Evolutionary conservation across 2,888 invertebrate genomes (phyloP), one percentile per base, ranked within the genome.

Genomic region (Conchocele bisecta): DNA sequence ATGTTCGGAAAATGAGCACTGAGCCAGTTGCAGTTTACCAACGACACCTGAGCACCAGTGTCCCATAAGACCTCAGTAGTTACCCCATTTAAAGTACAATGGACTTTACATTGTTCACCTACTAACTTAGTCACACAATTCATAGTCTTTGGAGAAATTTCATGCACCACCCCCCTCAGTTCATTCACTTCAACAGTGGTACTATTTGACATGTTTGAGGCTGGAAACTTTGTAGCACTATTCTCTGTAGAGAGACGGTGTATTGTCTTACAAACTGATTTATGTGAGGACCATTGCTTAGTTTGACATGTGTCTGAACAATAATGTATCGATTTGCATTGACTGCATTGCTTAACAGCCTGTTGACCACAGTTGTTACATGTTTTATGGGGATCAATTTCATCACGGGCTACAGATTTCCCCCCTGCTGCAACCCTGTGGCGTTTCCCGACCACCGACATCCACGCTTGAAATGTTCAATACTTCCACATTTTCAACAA

Each of bases 21-120:
- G 3, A 68, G 44, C 50, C 35, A 48, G 20, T 35, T 37, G 7
- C 37, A 50, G 31, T 44, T 33, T 2, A 70, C 26, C 24, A 70
- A 31, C 3, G 64, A 70, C 26, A 59, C 54, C 26, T 70, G 58
- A 9, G 59, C 70, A 15, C 64, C 59, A 31, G 56, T 64, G 28
- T 64, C 64, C 64, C 64, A 64, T 39, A 64, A 41, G 13, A 42
- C 64, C 22, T 53, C 1, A 37, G n/a, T 11, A 0, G 3, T 3
- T 9, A 37, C 13, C 5, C 37, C 39, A 26, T 46, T 28, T 28
- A 64, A 28, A 15, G 2, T 22, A 46, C 33, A 44, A 1, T 26
- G 3, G n/a, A 64, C 54, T 2, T 39, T 2, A 46, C 64, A 56
- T 13, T n/a, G n/a, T n/a, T n/a, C n/a, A n/a, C 48, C 64, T n/a